Base-by-base conservation (phyloP, 2,113 vertebrate species). In the Corythoichthys intestinalis region DNA sequence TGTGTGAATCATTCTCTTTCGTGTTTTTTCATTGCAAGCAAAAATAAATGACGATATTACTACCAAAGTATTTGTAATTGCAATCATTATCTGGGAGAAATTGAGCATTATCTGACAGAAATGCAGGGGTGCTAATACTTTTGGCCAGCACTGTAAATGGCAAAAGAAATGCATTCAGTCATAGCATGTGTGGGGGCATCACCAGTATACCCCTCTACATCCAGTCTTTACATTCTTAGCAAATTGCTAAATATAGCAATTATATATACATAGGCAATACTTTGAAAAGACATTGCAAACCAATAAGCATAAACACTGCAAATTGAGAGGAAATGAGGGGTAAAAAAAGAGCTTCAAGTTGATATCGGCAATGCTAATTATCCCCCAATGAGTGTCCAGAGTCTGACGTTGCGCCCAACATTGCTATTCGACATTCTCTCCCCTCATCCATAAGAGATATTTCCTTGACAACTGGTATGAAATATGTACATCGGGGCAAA, bases 161-260 rank as follows among this genome's bases (percentile, higher is more conserved):
- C n/a, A n/a, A n/a, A n/a, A n/a, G n/a, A 76, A 77, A 88, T 59
- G 67, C 50, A 76, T 17, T 57, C 75, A 38, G 68, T 73, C 70
- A 54, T 65, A 69, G 62, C 11, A 65, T 72, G 59, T 74, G 75
- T 48, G 69, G 53, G 17, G 73, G 80, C 49, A 68, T 83, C 77
- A 77, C 76, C 85, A 76, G 80, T 80, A 85, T 28, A 78, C 70
- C 79, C 48, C 15, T 65, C 34, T 15, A 11, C 9, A 41, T 62
- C 14, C 15, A n/a, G 37, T 39, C 35, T 66, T 58, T 46, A 53
- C 56, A 80, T 46, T 61, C 57, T 49, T 65, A 52, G 46, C 9
- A 35, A 67, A 67, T 6, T 2, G 28, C 37, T 74, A 56, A 5
- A 61, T 4, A 73, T 10, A 37, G 12, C 70, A 28, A n/a, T n/a